Evolutionary conservation across 2,888 invertebrate species (phyloP).

Genomic region (Tanytarsus gracilentus): DNA sequence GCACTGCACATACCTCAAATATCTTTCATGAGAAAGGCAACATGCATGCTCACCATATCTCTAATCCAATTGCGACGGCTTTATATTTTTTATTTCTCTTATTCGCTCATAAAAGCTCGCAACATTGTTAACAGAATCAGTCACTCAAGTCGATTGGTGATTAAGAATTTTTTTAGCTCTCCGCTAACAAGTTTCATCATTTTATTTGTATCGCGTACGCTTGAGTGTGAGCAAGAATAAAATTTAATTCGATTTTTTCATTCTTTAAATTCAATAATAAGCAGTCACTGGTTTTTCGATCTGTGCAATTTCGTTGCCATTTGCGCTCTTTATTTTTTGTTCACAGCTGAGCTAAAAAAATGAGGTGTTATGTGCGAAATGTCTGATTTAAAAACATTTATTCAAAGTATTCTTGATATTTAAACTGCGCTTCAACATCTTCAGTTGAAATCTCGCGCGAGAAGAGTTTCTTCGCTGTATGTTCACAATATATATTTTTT

Average conservation of each 20-base stretch:
- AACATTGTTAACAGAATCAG: constrained; percentile 2
- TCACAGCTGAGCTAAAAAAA: no score
- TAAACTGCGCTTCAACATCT: no score
- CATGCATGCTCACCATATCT: constrained; percentile 2
- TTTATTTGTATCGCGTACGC: not conserved
- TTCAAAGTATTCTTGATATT: no score
- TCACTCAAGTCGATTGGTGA: constrained; percentile 19
- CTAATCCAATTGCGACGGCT: constrained; percentile 22
- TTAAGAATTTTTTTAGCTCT: constrained; percentile 9
- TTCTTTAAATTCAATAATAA: constrained; percentile 25
- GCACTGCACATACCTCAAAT: not conserved
- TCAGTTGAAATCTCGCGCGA: no score
- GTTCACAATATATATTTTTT: not conserved
- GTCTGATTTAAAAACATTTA: no score
- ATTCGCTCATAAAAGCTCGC: not conserved
- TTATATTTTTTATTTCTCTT: not conserved
- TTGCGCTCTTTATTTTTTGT: no score
- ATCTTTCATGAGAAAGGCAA: not conserved
- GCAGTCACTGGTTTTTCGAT: not conserved
- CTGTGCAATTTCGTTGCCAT: not conserved
- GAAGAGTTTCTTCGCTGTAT: no score
- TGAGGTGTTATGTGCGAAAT: no score
- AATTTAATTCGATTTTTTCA: constrained; percentile 24
- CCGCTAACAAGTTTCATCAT: constrained; percentile 3
- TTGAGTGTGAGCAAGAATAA: constrained; percentile 7